phyloP scores from a whole-genome alignment of 1,140 invertebrate genomes.

The Formica selysi region DNA sequence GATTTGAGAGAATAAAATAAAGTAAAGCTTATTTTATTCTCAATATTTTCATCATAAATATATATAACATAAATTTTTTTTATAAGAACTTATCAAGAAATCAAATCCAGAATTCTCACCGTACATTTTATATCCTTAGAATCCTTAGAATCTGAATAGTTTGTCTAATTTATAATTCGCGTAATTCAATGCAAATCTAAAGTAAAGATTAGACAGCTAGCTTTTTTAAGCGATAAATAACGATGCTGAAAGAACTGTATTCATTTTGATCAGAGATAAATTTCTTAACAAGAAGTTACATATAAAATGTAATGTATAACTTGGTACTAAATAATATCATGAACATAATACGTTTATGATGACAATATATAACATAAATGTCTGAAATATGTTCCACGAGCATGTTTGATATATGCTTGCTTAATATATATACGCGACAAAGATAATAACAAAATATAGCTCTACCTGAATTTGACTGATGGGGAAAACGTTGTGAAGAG shows the following conservation, averaged over 20 bases:
- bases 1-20: neutral
- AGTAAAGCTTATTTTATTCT: neutral
- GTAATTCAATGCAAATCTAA: neutral
- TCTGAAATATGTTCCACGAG: neutral
- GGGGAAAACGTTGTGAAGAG: slow-evolving; percentile 64
- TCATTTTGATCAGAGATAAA: neutral
- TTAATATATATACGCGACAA: neutral
- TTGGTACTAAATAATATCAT: neutral
- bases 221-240: neutral
- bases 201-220: neutral
- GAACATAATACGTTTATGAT: neutral
- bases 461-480: neutral
- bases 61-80: neutral
- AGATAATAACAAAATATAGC: neutral
- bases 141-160: neutral
- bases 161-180: neutral
- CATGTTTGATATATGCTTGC: neutral
- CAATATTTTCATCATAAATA: neutral
- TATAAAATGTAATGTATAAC: neutral
- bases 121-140: neutral
- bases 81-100: neutral
- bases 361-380: neutral
- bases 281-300: neutral
- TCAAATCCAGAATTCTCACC: neutral
- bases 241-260: neutral